Evolutionary conservation across 2,888 invertebrate species (phyloP).

Genomic region (Sarcophaga subvicina): DNA sequence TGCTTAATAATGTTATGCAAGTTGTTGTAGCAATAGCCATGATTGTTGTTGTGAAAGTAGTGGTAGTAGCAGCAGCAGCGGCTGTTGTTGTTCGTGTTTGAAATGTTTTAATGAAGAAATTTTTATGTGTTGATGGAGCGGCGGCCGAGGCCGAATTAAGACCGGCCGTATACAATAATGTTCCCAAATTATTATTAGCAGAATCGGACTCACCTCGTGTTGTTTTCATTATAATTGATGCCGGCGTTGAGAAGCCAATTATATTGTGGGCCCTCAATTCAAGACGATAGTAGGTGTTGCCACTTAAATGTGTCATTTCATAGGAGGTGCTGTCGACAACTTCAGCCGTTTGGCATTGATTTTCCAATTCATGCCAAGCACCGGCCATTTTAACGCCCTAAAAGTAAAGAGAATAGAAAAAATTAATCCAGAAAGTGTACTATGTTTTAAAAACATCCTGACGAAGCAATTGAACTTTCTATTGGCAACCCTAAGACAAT

Average conservation of each 20-base stretch:
- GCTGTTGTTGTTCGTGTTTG: constrained; percentile 73
- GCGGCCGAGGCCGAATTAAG: constrained; percentile 77
- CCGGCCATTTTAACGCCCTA: constrained; percentile 87
- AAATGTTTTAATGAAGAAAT: constrained; percentile 71
- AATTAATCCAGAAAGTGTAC: neutral
- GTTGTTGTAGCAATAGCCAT: constrained; percentile 79
- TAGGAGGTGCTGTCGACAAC: constrained; percentile 86
- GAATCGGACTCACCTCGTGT: constrained; percentile 90
- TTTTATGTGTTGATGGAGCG: constrained; percentile 68
- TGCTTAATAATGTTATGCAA: constrained; percentile 79
- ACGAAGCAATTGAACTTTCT: no score
- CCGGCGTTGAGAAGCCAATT: constrained; percentile 91
- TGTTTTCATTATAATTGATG: constrained; percentile 91
- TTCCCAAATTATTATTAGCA: constrained; percentile 82
- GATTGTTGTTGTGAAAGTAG: constrained; percentile 75
- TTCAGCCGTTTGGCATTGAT: constrained; percentile 84
- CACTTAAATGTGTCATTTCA: constrained; percentile 87
- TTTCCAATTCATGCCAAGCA: constrained; percentile 85
- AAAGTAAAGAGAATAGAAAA: constrained; percentile 30
- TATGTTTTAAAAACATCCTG: neutral
- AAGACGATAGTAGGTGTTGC: constrained; percentile 92
- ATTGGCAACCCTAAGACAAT: no score
- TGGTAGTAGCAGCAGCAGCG: constrained; percentile 74
- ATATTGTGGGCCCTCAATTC: constrained; percentile 93
- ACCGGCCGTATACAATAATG: constrained; percentile 82